Conservation (phyloP, 2,888 invertebrate species). For the Molanna angustata region DNA sequence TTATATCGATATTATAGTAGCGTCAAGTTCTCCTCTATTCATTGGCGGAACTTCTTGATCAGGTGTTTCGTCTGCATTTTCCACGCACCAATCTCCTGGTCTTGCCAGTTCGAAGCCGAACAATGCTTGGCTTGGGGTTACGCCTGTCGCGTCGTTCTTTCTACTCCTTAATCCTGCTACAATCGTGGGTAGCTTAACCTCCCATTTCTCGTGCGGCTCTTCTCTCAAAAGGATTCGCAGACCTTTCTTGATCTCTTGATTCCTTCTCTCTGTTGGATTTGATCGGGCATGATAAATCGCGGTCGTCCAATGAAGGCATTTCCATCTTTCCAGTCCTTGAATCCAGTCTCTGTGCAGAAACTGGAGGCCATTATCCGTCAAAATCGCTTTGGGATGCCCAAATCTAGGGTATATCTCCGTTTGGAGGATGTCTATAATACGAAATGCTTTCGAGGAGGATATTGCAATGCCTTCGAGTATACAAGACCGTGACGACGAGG, state of each 20-base stretch:
- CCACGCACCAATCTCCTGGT: background rate
- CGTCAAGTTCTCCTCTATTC: background rate
- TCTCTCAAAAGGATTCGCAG: background rate
- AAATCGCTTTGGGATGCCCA: background rate
- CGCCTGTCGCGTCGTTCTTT: background rate
- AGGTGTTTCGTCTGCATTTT: no score
- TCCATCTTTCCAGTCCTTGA: background rate
- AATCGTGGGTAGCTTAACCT: background rate
- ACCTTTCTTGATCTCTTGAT: background rate
- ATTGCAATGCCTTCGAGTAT: constrained; percentile 32
- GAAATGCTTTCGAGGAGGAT: background rate
- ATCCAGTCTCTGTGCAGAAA: background rate
- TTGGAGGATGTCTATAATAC: no score
- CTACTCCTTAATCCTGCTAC: background rate
- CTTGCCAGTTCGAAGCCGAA: background rate
- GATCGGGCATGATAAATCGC: background rate
- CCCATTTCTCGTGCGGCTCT: background rate
- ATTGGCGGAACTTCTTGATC: background rate
- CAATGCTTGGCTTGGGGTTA: background rate
- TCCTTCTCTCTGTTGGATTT: background rate
- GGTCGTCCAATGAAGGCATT: background rate
- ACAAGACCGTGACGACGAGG: constrained; percentile 33
- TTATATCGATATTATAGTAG: no score
- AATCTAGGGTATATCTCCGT: background rate
- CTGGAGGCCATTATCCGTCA: background rate